Evolutionary conservation across 1,140 invertebrate genomes (phyloP), one percentile per base, ranked within the genome.

Genomic region (Elymnias hypermnestra): DNA sequence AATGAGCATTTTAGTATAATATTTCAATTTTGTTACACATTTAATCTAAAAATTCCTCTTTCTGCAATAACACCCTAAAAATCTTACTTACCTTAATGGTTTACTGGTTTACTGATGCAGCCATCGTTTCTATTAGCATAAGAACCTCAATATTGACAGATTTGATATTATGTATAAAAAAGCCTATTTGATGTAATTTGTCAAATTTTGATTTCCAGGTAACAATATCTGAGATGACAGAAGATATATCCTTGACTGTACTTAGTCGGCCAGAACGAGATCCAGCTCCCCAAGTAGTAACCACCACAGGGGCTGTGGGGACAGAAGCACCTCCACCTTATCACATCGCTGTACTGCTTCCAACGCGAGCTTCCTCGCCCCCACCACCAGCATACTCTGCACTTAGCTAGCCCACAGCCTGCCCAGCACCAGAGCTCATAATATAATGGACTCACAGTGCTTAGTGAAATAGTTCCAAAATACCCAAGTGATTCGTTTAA

Each of bases 281-380:
- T 18, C 41, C 38, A 8, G 23, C 40, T 14, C 17, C 29, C 18
- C 28, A 36, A 13, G 17, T 29, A 21, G 23, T 35, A 6, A 29
- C 38, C 35, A 19, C 45, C 28, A 14, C 41, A 3, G 21, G 35
- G 5, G 19, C 37, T 3, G 17, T 35, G 1, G 37, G 45, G 33
- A 22, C 58, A 12, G 74, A 75, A 57, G 74, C 79, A 1, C 90
- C 90, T 9, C 90, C 91, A 5, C 91, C 91, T 3, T 91, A 91
- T 82, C 90, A 91, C 69, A 90, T 91, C 74, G 90, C 91, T 4
- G 89, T 91, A 38, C 81, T 91, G 35, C 87, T 92, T 57, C 90
- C 90, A 6, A 85, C 87, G 31, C 77, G 84, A 55, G 60, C 48
- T 51, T 78, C 87, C 40, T 87, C 88, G 5, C 90, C 90, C 7